A percentile compares a stretch with the other conserved stretches of the same genome.
phyloP scores from a whole-genome alignment of 2,888 invertebrate genomes.

The Acheta domesticus region DNA sequence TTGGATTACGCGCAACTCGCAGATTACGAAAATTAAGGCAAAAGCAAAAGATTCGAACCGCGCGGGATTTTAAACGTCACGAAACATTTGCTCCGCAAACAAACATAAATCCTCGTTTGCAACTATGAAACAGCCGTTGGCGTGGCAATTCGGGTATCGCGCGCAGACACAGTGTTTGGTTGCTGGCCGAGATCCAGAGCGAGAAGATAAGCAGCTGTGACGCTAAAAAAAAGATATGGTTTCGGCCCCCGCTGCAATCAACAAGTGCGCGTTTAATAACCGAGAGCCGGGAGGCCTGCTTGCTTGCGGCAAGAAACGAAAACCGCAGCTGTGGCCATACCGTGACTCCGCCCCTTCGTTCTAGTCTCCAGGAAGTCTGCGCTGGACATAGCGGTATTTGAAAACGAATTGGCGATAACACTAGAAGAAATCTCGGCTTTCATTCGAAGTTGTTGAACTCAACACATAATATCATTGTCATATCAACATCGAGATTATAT shows the following conservation, averaged over 20 bases:
- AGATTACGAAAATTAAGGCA: background rate
- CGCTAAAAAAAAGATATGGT: background rate
- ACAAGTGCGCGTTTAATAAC: slow-evolving; percentile 18
- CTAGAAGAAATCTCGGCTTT: too few relatives aligned
- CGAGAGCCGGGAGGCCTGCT: background rate
- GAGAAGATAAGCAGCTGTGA: slow-evolving; percentile 7
- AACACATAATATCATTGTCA: too few relatives aligned
- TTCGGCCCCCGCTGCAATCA: background rate
- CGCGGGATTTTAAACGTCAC: too few relatives aligned
- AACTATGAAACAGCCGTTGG: background rate
- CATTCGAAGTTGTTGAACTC: too few relatives aligned
- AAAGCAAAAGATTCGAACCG: too few relatives aligned
- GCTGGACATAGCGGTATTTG: too few relatives aligned
- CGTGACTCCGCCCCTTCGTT: too few relatives aligned
- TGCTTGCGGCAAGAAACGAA: too few relatives aligned
- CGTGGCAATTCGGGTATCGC: background rate
- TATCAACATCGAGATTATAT: too few relatives aligned
- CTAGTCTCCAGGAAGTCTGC: too few relatives aligned
- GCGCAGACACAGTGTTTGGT: background rate
- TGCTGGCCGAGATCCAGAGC: background rate
- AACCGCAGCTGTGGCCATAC: too few relatives aligned
- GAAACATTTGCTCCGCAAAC: background rate
- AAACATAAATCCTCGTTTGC: background rate
- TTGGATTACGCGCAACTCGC: background rate
- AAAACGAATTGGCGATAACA: too few relatives aligned